Evolutionary conservation across 2,888 invertebrate genomes (phyloP).

Genomic region (Gymnosoma rotundatum): DNA sequence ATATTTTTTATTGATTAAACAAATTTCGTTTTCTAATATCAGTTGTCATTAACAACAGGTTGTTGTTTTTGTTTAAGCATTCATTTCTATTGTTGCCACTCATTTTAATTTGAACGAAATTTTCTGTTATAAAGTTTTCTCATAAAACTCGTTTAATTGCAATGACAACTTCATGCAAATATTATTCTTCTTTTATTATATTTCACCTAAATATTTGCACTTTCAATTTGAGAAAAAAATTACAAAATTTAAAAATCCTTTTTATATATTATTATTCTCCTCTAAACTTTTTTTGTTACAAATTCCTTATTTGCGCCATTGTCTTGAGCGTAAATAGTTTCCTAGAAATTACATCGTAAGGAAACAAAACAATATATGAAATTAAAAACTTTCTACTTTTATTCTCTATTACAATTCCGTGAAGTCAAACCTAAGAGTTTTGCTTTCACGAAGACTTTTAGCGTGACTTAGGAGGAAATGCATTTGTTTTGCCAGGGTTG

Average conservation of each 20-base stretch:
- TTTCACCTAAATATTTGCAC: not conserved
- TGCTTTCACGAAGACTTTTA: slow-evolving; percentile 28
- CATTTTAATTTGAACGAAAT: not conserved
- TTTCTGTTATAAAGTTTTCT: slow-evolving; percentile 28
- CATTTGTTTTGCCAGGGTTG: slow-evolving; percentile 18
- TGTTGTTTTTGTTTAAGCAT: slow-evolving; percentile 17
- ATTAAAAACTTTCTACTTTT: slow-evolving; percentile 59
- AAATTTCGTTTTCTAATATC: not conserved
- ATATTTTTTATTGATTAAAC: slow-evolving; percentile 56
- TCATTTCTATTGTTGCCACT: slow-evolving; percentile 38
- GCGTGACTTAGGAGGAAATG: slow-evolving; percentile 14
- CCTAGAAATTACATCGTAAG: slow-evolving; percentile 24
- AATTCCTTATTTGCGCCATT: slow-evolving; percentile 53
- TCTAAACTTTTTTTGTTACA: not conserved
- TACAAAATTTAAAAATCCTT: slow-evolving; percentile 11
- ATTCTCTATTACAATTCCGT: slow-evolving; percentile 10
- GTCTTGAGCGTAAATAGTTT: slow-evolving; percentile 63
- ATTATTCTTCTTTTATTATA: not conserved
- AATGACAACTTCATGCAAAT: not conserved
- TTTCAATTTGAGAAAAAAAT: slow-evolving; percentile 3
- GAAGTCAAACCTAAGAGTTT: slow-evolving; percentile 44
- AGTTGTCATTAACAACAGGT: slow-evolving; percentile 66
- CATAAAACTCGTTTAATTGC: slow-evolving; percentile 27
- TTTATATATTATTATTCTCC: no score
- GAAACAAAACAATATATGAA: slow-evolving; percentile 65